phyloP scores from a whole-genome alignment of 2,888 invertebrate genomes.

The Chrysodeixis includens region DNA sequence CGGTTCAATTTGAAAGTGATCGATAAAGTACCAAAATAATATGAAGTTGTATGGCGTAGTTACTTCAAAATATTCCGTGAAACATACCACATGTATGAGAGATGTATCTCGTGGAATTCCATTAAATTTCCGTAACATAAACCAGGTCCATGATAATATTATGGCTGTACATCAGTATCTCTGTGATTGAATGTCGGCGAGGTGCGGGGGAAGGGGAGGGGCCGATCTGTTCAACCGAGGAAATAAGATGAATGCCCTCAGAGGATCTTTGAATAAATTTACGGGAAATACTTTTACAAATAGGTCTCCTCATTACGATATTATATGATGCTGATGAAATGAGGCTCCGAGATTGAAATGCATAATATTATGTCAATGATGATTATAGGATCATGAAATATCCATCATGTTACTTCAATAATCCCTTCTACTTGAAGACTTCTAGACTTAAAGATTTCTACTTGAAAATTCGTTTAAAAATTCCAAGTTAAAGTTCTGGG shows the following conservation, averaged over 20 bases:
- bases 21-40: background rate
- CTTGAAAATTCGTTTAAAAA: too few relatives aligned
- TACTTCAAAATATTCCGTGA: slow-evolving; percentile 4
- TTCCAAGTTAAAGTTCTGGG: too few relatives aligned
- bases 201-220: background rate
- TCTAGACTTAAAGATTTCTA: too few relatives aligned
- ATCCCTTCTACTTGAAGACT: too few relatives aligned
- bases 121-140: slow-evolving; percentile 1
- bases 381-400: background rate
- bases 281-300: slow-evolving; percentile 51
- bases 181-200: slow-evolving; percentile 48
- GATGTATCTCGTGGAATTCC: background rate
- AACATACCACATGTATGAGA: background rate
- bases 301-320: slow-evolving; percentile 48
- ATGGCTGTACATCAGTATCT: slow-evolving; percentile 26
- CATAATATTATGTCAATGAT: slow-evolving; percentile 1
- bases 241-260: slow-evolving; percentile 54
- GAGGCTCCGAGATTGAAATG: slow-evolving; percentile 32
- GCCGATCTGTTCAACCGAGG: slow-evolving; percentile 35
- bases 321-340: slow-evolving; percentile 46
- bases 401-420: background rate
- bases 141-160: slow-evolving; percentile 7
- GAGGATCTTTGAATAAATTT: slow-evolving; percentile 52
- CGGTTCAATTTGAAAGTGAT: background rate
- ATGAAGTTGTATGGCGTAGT: background rate